Conservation (phyloP, 2,888 invertebrate genomes). For the Lithosia quadra region DNA sequence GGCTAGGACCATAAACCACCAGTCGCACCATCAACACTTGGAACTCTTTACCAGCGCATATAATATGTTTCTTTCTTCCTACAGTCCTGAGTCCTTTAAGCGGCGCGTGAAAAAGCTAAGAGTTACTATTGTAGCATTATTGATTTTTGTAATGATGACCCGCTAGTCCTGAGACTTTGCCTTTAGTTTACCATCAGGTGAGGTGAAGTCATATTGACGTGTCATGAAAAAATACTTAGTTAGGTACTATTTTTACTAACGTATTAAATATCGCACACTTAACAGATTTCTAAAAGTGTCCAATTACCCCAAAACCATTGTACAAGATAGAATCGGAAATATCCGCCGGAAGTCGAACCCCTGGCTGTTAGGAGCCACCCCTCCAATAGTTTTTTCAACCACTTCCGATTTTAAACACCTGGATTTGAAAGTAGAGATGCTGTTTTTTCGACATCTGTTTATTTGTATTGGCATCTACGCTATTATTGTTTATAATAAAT, state of each 20-base stretch:
- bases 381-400: slow-evolving; percentile 33
- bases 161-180: too few relatives aligned
- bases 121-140: too few relatives aligned
- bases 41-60: too few relatives aligned
- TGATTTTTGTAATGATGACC: too few relatives aligned
- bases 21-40: too few relatives aligned
- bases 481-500: background rate
- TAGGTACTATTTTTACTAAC: background rate
- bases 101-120: too few relatives aligned
- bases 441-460: slow-evolving; percentile 11
- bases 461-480: background rate
- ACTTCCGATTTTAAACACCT: slow-evolving; percentile 47
- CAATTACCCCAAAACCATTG: slow-evolving; percentile 34
- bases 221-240: background rate
- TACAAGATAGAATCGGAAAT: slow-evolving; percentile 42
- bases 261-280: slow-evolving; percentile 9
- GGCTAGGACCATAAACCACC: too few relatives aligned
- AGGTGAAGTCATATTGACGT: too few relatives aligned
- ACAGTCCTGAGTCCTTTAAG: too few relatives aligned
- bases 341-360: slow-evolving; percentile 44
- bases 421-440: slow-evolving; percentile 25
- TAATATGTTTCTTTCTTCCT: too few relatives aligned
- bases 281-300: slow-evolving; percentile 37
- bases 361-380: slow-evolving; percentile 20
- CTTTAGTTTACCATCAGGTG: too few relatives aligned